phyloP scores from a whole-genome alignment of 2,888 invertebrate species.

The Lycophotia porphyrea region DNA sequence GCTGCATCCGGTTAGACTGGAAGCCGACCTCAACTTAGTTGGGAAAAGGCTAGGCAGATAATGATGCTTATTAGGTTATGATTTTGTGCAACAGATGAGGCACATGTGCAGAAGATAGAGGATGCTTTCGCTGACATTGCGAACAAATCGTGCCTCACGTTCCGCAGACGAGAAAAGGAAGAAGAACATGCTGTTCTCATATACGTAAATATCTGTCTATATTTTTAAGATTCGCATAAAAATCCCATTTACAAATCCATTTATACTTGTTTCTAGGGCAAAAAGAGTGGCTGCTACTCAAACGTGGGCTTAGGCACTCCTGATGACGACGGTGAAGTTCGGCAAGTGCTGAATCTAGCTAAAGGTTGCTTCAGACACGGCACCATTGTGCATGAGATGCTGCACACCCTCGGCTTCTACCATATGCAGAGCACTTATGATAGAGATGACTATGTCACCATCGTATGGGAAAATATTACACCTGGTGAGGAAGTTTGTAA shows the following conservation, averaged over 20 bases:
- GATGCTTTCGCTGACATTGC: constrained; percentile 84
- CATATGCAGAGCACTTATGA: constrained; percentile 95
- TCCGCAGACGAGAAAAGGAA: constrained; percentile 72
- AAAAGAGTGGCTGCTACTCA: constrained; percentile 90
- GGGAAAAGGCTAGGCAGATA: too few relatives aligned
- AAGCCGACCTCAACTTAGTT: too few relatives aligned
- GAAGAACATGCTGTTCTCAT: constrained; percentile 82
- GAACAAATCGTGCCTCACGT: constrained; percentile 85
- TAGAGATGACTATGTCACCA: constrained; percentile 93
- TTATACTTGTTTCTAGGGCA: constrained; percentile 88
- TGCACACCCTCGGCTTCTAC: constrained; percentile 95
- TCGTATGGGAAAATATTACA: constrained; percentile 93
- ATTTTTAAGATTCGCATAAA: not conserved
- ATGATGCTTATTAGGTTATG: not conserved
- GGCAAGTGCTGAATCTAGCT: constrained; percentile 89
- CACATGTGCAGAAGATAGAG: constrained; percentile 81
- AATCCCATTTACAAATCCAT: not conserved
- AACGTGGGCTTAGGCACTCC: constrained; percentile 80
- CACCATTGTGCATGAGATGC: constrained; percentile 94
- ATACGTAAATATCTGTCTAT: constrained; percentile 72
- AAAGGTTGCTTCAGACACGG: constrained; percentile 91
- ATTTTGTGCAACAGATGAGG: constrained; percentile 76
- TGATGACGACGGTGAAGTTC: constrained; percentile 72
- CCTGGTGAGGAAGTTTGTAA: constrained; percentile 80
- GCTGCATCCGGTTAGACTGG: too few relatives aligned